Percentiles rank a stretch among this genome's conserved stretches.
These are phyloP conservation scores for Microvelia longipes DNA, from an alignment of 1,140 invertebrate genomes.

Conservation along the genomic window DNA sequence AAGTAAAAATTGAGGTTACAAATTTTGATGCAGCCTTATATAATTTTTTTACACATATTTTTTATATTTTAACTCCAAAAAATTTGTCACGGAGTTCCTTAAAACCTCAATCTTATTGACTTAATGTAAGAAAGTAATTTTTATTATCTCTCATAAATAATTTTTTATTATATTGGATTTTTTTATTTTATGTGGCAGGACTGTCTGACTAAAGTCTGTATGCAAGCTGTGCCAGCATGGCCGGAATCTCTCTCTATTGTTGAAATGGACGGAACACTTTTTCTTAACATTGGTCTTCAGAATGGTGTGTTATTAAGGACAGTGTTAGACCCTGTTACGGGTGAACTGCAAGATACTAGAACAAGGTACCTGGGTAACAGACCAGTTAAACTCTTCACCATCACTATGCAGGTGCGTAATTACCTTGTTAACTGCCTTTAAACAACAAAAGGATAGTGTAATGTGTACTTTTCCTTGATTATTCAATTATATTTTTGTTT, in stretches of 20 bases:
- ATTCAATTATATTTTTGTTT: too few species aligned
- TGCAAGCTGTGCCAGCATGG: slow-evolving; percentile 91
- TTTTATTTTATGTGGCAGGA: slow-evolving; percentile 35
- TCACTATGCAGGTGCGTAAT: slow-evolving; percentile 61
- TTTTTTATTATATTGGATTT: not conserved
- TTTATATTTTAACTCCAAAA: too few species aligned
- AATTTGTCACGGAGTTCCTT: too few species aligned
- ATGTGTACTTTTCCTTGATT: too few species aligned
- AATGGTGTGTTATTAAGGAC: slow-evolving; percentile 93
- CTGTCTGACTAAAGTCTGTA: slow-evolving; percentile 80
- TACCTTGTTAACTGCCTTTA: not conserved
- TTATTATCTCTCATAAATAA: too few species aligned
- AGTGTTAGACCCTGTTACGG: slow-evolving; percentile 89
- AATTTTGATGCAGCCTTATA: too few species aligned
- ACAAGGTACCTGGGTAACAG: slow-evolving; percentile 89
- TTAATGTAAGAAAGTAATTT: too few species aligned
- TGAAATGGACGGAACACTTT: slow-evolving; percentile 72
- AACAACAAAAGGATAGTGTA: too few species aligned
- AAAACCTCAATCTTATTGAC: too few species aligned
- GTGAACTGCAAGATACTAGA: slow-evolving; percentile 90
- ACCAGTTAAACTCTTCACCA: slow-evolving; percentile 91
- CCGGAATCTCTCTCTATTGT: slow-evolving; percentile 95
- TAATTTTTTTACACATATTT: too few species aligned
- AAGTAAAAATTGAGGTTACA: too few species aligned
- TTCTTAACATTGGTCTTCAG: slow-evolving; percentile 93